These are phyloP conservation scores for Drosophila parvula DNA, from an alignment of 1,140 invertebrate species.

Conservation along the genomic window DNA sequence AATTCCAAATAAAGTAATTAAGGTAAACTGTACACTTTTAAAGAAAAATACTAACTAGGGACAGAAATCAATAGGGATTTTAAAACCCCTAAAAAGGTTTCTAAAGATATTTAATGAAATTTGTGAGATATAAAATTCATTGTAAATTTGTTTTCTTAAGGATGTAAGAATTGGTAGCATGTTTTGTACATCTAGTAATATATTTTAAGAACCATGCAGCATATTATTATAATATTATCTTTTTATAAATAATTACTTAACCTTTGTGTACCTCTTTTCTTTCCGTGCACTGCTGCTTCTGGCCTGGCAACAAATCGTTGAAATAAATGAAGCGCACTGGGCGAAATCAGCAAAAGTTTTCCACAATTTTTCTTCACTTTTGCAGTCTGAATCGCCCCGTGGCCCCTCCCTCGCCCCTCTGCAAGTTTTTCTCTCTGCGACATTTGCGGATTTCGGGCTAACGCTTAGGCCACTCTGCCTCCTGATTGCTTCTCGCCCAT, in stretches of 20 bases:
- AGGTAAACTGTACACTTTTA: no score
- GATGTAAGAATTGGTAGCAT: no score
- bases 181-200: no score
- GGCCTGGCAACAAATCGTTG: slow-evolving; percentile 76
- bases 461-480: slow-evolving; percentile 51
- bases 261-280: no score
- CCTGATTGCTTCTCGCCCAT: slow-evolving; percentile 43
- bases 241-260: neutral
- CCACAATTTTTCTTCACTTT: slow-evolving; percentile 80
- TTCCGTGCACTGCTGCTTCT: slow-evolving; percentile 17
- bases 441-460: slow-evolving; percentile 77
- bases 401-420: neutral
- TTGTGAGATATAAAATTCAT: no score
- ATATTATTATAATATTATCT: no score
- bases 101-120: no score
- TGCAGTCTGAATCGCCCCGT: slow-evolving; percentile 38
- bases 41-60: neutral
- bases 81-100: no score
- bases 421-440: slow-evolving; percentile 62
- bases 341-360: slow-evolving; percentile 81
- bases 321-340: slow-evolving; percentile 81
- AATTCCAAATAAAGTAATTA: no score
- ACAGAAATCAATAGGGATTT: no score
- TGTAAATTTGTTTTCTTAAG: no score
- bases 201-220: no score